Evolutionary conservation across 2,888 invertebrate genomes (phyloP), one percentile per base, ranked within the genome.

Genomic region (Ashinkailepas kermadecensis): DNA sequence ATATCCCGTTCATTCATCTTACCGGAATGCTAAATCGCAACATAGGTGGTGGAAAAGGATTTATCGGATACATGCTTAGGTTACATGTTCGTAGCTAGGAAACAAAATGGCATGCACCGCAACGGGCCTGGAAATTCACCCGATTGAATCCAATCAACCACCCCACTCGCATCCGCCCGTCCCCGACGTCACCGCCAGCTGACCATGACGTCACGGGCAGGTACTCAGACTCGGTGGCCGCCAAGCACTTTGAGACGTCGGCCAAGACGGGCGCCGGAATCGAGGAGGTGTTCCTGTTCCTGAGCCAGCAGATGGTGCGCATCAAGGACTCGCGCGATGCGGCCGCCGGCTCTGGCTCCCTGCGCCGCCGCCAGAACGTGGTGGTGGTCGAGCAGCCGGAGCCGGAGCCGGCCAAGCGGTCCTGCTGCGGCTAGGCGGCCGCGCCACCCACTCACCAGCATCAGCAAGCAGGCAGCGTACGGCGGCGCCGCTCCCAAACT

Each of bases 221-320:
- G 83, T 97, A 97, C 89, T 93, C 97, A 7, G 91, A 91, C 84
- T 93, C 94, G 87, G 97, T 97, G 11, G 96, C 96, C 81, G 97
- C 98, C 1, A 92, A 92, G 86, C 97, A 97, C 88, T 95, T 93
- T 88, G 93, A 95, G 87, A 96, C 97, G 62, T 97, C 97, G 59
- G 98, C 98, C 0, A 98, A 98, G 88, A 88, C 92, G 83, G 96
- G 96, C 87, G 91, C 93, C 87, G 96, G 96, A 59, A 93, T 97
- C 10, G 95, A 96, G 87, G 96, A 97, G 83, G 90, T 97, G 86
- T 97, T 97, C 87, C 88, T 96, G 80, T 92, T 94, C 84, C 88
- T 98, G 83, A 93, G 95, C 65, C 91, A 91, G 86, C 91, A 92
- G 85, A 93, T 95, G 93, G 91, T 94, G 57, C 86, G 87, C 81